Percentiles rank a stretch among this genome's conserved stretches.
Conservation (phyloP, 2,797 vertebrate genomes). For the Eurystomus glaucurus region DNA sequence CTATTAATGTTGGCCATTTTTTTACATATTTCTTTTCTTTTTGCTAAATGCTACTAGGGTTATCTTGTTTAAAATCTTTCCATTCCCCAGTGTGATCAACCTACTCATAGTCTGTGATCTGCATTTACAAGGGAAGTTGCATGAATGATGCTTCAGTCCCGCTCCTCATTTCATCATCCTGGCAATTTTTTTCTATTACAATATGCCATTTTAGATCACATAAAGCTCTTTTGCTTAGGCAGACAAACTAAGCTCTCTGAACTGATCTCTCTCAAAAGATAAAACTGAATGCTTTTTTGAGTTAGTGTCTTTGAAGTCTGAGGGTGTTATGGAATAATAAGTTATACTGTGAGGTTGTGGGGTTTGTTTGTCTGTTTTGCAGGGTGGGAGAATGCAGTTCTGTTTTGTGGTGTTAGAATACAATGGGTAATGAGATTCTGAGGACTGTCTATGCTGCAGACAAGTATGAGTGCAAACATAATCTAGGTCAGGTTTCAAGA, state of each 20-base stretch:
- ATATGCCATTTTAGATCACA: neutral
- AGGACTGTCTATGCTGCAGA: neutral
- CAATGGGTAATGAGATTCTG: neutral
- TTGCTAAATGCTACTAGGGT: neutral
- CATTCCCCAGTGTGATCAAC: neutral
- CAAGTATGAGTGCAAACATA: neutral
- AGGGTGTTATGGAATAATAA: neutral
- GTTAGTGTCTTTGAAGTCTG: neutral
- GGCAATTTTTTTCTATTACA: neutral
- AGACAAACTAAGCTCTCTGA: neutral
- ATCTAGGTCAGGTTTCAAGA: neutral
- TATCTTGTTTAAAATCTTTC: neutral
- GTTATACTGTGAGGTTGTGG: accelerated
- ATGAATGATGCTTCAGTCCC: neutral
- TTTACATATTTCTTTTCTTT: neutral
- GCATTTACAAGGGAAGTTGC: neutral
- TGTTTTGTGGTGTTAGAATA: neutral
- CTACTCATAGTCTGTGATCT: neutral
- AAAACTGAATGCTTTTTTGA: neutral
- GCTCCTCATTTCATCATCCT: neutral
- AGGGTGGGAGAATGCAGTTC: neutral
- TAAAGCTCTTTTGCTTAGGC: neutral
- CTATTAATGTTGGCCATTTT: neutral
- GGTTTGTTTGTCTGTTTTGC: neutral
- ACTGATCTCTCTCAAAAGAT: neutral